Conservation (phyloP, 1,140 invertebrate genomes). For the Danaus melanippus region DNA sequence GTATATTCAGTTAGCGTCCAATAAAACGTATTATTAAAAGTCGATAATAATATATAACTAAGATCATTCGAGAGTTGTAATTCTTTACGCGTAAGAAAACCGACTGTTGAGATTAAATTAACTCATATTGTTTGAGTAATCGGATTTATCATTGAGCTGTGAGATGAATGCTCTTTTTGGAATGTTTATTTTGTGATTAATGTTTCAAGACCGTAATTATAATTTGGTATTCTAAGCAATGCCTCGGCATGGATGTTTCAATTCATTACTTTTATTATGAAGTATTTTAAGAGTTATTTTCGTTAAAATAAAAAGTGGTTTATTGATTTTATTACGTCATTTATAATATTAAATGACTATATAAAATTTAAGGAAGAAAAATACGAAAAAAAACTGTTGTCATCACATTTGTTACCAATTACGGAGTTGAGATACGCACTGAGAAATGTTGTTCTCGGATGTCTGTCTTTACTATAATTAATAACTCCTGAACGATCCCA, state of each 20-base stretch:
- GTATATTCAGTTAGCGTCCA: no score
- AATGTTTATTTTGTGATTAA: conserved; percentile 36
- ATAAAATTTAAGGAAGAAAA: no score
- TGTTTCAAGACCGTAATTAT: conserved; percentile 16
- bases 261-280: no score
- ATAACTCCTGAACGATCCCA: conserved; percentile 43
- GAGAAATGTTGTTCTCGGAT: conserved; percentile 40
- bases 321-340: no score
- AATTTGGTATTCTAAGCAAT: neutral
- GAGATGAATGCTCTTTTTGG: conserved; percentile 39
- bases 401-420: conserved; percentile 65
- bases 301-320: no score
- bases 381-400: conserved; percentile 12
- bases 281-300: no score
- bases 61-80: conserved; percentile 3
- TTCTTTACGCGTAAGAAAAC: conserved; percentile 10
- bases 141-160: conserved; percentile 31
- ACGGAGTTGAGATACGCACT: conserved; percentile 54
- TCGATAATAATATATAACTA: no score
- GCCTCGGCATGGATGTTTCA: no score
- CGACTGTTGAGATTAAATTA: conserved; percentile 10
- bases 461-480: conserved; percentile 52
- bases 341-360: no score
- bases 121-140: conserved; percentile 33
- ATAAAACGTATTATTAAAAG: no score